Conservation (phyloP, 2,113 vertebrate genomes). For the Xyliphius kryptos region DNA sequence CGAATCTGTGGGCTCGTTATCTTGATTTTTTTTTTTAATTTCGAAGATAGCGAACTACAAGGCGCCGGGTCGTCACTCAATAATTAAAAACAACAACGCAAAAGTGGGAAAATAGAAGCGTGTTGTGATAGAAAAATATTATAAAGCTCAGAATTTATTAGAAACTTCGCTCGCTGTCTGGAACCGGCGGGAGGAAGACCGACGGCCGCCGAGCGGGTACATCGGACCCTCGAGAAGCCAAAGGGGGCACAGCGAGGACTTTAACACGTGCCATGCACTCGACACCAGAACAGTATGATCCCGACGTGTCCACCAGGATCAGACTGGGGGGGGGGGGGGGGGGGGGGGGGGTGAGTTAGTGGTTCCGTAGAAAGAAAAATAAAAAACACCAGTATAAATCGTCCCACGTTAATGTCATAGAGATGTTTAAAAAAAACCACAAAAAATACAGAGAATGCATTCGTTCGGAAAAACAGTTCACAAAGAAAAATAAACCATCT, state of each 20-base stretch:
- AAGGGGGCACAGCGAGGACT: too few species aligned
- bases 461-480: constrained; percentile 51
- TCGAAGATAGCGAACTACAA: too few species aligned
- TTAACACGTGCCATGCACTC: too few species aligned
- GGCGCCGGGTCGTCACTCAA: constrained; percentile 5
- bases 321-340: too few species aligned
- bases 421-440: constrained; percentile 54
- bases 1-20: too few species aligned
- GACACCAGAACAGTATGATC: too few species aligned
- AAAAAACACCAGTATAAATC: constrained; percentile 65
- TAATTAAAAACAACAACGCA: constrained; percentile 25
- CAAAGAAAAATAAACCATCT: constrained; percentile 67
- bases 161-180: too few species aligned
- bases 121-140: constrained; percentile 25
- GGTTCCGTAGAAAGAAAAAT: constrained; percentile 43
- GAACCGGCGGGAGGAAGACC: neutral
- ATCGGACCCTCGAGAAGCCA: too few species aligned
- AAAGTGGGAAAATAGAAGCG: constrained; percentile 46
- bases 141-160: neutral
- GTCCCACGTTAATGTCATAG: constrained; percentile 62
- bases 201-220: too few species aligned
- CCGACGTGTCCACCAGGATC: too few species aligned
- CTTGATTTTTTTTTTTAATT: too few species aligned
- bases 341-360: neutral
- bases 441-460: constrained; percentile 48